phyloP scores from a whole-genome alignment of 2,797 vertebrate species.

The Peromyscus nudipes region DNA sequence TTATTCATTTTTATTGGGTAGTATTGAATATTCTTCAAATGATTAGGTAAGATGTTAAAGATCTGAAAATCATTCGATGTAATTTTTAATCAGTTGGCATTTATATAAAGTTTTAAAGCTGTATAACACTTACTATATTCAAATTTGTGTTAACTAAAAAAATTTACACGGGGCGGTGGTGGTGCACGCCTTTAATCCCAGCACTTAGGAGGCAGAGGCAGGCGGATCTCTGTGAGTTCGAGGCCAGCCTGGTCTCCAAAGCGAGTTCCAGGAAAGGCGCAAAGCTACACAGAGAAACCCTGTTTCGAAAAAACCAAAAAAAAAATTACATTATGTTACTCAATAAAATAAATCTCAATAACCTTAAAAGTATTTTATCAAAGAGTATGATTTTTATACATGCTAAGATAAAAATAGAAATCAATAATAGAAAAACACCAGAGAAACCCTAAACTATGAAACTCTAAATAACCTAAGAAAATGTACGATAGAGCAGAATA shows the following conservation, averaged over 20 bases:
- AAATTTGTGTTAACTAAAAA: neutral
- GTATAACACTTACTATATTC: neutral
- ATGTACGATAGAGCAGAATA: neutral
- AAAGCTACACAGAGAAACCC: too few relatives aligned
- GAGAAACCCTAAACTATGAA: neutral
- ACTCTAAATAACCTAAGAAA: neutral
- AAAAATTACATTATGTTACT: neutral
- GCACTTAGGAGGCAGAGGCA: too few relatives aligned
- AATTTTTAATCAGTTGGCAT: neutral
- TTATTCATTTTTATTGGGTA: neutral
- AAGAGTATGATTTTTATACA: neutral
- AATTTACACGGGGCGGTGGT: neutral
- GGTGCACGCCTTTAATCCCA: too few relatives aligned
- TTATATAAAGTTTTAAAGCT: neutral
- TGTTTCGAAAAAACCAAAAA: too few relatives aligned
- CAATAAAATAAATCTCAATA: neutral
- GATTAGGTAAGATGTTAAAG: neutral
- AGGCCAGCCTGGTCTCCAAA: too few relatives aligned
- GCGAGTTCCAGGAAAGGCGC: too few relatives aligned
- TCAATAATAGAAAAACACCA: neutral
- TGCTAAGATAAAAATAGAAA: slow-evolving; percentile 12
- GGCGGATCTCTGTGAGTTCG: too few relatives aligned
- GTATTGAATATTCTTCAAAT: neutral
- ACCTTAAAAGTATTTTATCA: neutral
- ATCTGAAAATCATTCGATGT: neutral